These are phyloP conservation scores for Pelobates fuscus DNA, from an alignment of 2,113 vertebrate species.

Conservation along the genomic window DNA sequence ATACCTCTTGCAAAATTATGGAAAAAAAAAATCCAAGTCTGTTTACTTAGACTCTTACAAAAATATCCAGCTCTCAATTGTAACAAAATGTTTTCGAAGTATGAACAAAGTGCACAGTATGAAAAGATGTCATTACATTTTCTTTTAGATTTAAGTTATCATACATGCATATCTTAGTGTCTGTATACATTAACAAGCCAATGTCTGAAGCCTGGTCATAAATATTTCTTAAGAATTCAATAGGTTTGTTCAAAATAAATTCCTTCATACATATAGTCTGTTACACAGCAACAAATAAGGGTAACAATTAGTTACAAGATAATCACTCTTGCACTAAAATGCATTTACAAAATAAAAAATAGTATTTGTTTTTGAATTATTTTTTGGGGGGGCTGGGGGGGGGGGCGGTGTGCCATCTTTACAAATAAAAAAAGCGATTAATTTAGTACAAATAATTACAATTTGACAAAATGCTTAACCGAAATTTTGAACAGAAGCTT, in stretches of 20 bases:
- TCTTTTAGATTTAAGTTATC: not conserved
- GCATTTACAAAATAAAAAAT: conserved; percentile 1
- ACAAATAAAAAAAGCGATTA: not conserved
- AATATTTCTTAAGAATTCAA: conserved; percentile 8
- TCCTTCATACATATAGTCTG: not conserved
- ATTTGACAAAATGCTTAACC: not conserved
- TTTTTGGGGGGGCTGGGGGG: too few species aligned
- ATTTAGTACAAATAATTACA: too few species aligned
- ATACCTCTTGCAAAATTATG: not conserved
- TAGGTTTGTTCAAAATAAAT: conserved; percentile 8
- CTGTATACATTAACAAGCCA: conserved; percentile 3
- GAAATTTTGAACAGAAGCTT: not conserved
- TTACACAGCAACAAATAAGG: conserved; percentile 13
- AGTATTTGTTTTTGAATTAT: not conserved
- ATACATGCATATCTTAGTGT: conserved; percentile 7
- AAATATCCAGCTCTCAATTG: conserved; percentile 33
- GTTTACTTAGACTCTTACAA: conserved; percentile 20
- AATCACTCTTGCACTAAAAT: not conserved
- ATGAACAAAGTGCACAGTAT: conserved; percentile 24
- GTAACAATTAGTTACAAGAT: not conserved
- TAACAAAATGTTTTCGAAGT: conserved; percentile 12
- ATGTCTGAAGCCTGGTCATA: not conserved
- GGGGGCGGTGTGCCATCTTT: not conserved
- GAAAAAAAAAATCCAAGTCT: not conserved
- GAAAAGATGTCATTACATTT: not conserved